phyloP scores from a whole-genome alignment of 2,113 vertebrate genomes.

The Pagrus major region DNA sequence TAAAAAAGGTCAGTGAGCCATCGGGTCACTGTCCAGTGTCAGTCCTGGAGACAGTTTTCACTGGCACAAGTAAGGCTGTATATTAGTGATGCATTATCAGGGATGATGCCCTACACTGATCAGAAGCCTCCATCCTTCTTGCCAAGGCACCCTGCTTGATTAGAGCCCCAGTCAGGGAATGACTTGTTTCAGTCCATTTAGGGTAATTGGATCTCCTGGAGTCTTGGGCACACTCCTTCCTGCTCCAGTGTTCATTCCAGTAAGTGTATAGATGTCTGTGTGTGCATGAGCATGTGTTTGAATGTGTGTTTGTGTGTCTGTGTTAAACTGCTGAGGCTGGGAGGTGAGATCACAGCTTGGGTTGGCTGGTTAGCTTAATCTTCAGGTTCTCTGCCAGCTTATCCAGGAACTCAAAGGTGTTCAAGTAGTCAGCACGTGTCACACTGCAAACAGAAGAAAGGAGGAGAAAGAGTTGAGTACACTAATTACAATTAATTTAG shows the following conservation, averaged over 20 bases:
- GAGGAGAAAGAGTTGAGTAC: neutral
- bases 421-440: constrained; percentile 93
- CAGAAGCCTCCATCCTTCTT: neutral
- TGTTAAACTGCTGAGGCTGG: neutral
- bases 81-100: constrained; percentile 4
- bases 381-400: constrained; percentile 97
- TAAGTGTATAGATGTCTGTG: constrained; percentile 18
- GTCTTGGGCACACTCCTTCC: neutral
- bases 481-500: neutral
- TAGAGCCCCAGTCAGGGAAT: neutral
- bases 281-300: constrained; percentile 14
- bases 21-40: neutral
- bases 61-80: neutral
- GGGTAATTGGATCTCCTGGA: constrained; percentile 20
- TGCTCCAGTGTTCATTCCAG: neutral
- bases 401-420: constrained; percentile 98
- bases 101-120: neutral
- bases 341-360: constrained; percentile 87
- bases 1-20: constrained; percentile 12
- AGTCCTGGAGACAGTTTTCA: neutral
- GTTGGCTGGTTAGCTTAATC: constrained; percentile 86
- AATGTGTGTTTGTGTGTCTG: constrained; percentile 16
- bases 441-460: constrained; percentile 81
- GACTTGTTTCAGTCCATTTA: constrained; percentile 7
- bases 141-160: constrained; percentile 8